These are phyloP conservation scores for Choloepus hoffmanni DNA, from an alignment of 2,113 vertebrate species.

Conservation along the genomic window DNA sequence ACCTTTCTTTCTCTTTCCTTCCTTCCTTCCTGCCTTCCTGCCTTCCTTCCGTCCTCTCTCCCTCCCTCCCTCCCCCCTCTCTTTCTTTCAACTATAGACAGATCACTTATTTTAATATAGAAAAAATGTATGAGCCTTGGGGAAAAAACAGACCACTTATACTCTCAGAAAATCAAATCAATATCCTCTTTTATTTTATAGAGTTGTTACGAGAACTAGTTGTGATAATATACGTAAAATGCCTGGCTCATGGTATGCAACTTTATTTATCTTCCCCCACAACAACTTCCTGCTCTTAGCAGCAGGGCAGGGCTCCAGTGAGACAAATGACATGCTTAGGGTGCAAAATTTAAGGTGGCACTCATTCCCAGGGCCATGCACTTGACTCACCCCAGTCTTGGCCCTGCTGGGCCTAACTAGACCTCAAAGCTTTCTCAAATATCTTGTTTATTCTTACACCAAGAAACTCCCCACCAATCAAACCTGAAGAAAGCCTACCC, in stretches of 20 bases:
- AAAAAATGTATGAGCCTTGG: background rate
- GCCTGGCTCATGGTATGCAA: background rate
- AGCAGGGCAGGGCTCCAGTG: accelerated
- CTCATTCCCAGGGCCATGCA: background rate
- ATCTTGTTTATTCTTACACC: background rate
- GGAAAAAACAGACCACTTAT: background rate
- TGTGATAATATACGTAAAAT: background rate
- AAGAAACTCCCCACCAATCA: background rate
- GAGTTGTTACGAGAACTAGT: background rate
- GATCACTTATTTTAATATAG: constrained; percentile 30
- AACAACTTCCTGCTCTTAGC: background rate
- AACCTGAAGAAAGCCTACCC: background rate
- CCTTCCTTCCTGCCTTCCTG: too few relatives aligned
- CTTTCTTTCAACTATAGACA: too few relatives aligned
- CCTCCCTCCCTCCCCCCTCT: too few relatives aligned
- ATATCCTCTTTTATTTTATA: background rate
- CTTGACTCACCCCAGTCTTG: background rate
- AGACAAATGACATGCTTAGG: background rate
- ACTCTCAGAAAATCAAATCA: constrained; percentile 25
- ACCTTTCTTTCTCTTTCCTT: too few relatives aligned
- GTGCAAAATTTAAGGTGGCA: background rate
- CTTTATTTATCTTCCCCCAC: background rate
- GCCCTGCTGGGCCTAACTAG: background rate
- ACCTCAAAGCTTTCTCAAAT: background rate
- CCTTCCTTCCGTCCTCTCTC: too few relatives aligned